Percentiles rank a stretch among this genome's conserved stretches.
phyloP scores from a whole-genome alignment of 2,888 invertebrate species.

The Ceriagrion tenellum region DNA sequence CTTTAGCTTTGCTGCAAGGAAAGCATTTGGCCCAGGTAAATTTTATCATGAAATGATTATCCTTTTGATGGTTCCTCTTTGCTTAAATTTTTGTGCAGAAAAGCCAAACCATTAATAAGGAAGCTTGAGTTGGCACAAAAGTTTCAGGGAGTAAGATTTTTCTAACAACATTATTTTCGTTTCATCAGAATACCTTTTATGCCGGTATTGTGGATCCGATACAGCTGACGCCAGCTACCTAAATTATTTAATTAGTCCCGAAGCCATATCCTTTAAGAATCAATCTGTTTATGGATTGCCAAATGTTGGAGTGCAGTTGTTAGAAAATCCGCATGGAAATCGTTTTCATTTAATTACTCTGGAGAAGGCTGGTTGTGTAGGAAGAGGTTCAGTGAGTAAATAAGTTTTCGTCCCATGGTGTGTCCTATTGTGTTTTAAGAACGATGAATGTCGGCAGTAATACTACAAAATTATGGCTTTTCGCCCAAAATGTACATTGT shows the following conservation, averaged over 20 bases:
- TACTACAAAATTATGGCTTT: background rate
- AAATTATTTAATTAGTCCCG: conserved; percentile 35
- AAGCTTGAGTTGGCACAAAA: too few species aligned
- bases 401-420: background rate
- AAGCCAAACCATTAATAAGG: background rate
- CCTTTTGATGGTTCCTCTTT: background rate
- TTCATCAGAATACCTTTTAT: conserved; percentile 51
- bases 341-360: conserved; percentile 50
- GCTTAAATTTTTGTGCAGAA: too few species aligned
- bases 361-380: conserved; percentile 46
- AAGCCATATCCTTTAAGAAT: conserved; percentile 38
- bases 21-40: conserved; percentile 22
- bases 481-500: too few species aligned
- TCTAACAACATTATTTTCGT: background rate
- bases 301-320: conserved; percentile 48
- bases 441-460: background rate
- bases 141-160: background rate
- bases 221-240: conserved; percentile 41
- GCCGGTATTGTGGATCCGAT: conserved; percentile 53
- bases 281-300: conserved; percentile 34
- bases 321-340: conserved; percentile 49
- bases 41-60: background rate
- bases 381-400: conserved; percentile 48
- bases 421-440: background rate
- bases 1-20: background rate